Evolutionary conservation across 2,113 vertebrate species (phyloP).

Genomic region (Lepus timidus): DNA sequence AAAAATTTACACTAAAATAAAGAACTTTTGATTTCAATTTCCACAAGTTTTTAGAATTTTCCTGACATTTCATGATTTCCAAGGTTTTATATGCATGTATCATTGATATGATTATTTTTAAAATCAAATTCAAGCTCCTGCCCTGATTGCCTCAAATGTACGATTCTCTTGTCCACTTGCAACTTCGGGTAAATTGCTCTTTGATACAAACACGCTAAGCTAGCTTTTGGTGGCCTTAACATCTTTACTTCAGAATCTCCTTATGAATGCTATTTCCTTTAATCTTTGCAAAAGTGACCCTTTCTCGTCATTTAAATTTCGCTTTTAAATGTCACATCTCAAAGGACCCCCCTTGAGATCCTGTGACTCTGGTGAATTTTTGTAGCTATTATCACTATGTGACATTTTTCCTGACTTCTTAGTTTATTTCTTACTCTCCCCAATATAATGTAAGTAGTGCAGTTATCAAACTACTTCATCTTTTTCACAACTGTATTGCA

Average conservation of each 20-base stretch:
- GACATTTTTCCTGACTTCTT: not conserved
- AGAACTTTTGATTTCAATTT: too few relatives aligned
- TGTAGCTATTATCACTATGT: not conserved
- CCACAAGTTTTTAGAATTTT: too few relatives aligned
- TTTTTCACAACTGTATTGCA: not conserved
- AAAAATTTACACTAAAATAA: too few relatives aligned
- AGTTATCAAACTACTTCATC: not conserved
- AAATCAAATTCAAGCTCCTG: not conserved
- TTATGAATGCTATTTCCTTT: not conserved
- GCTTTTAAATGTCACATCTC: slow-evolving; percentile 1
- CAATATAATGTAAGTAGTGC: not conserved
- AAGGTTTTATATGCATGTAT: not conserved
- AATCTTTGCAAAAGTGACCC: not conserved
- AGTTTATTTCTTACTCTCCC: slow-evolving; percentile 20
- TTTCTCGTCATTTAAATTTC: slow-evolving; percentile 58
- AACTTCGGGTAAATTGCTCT: not conserved
- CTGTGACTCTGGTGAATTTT: not conserved
- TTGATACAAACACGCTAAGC: not conserved
- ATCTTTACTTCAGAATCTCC: not conserved
- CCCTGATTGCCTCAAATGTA: not conserved
- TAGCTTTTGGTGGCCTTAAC: not conserved
- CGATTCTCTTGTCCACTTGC: not conserved
- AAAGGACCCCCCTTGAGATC: not conserved
- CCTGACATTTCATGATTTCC: not conserved
- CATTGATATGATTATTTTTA: not conserved